Conservation (phyloP, 1,140 invertebrate species). For the Contarinia nasturtii region DNA sequence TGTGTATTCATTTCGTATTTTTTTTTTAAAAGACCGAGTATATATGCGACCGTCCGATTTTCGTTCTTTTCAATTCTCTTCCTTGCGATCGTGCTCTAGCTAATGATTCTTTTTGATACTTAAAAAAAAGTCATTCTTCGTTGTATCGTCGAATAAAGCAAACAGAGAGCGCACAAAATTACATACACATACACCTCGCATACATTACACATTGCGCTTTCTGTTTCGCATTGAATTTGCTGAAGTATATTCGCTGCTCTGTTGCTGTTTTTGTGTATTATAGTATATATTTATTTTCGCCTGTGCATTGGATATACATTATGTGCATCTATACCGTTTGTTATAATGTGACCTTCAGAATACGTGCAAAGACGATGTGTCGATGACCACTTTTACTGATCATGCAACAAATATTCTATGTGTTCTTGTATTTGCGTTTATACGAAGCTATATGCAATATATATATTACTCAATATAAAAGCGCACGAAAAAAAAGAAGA, state of each 20-base stretch:
- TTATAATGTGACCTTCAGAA: conserved; percentile 3
- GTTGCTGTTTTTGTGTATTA: not conserved
- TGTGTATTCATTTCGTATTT: not conserved
- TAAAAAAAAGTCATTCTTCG: too few relatives aligned
- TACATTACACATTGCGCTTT: too few relatives aligned
- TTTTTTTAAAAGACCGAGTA: not conserved
- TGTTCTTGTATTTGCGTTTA: not conserved
- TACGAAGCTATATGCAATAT: too few relatives aligned
- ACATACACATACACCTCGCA: too few relatives aligned
- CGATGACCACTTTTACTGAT: conserved; percentile 4
- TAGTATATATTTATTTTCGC: not conserved
- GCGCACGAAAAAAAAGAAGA: too few relatives aligned
- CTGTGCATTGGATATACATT: not conserved
- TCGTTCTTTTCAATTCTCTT: not conserved
- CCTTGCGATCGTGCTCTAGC: too few relatives aligned
- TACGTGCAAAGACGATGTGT: conserved; percentile 5
- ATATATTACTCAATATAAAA: too few relatives aligned
- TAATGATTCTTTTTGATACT: too few relatives aligned
- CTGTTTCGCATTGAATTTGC: too few relatives aligned
- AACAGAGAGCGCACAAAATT: too few relatives aligned
- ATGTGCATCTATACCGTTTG: conserved; percentile 2
- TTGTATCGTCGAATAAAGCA: too few relatives aligned
- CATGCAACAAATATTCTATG: conserved; percentile 1
- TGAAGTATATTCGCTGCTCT: too few relatives aligned
- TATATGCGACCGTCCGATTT: not conserved